Percentiles rank a stretch among this genome's conserved stretches.
phyloP scores from a whole-genome alignment of 2,113 vertebrate species.

The Capreolus pygargus region DNA sequence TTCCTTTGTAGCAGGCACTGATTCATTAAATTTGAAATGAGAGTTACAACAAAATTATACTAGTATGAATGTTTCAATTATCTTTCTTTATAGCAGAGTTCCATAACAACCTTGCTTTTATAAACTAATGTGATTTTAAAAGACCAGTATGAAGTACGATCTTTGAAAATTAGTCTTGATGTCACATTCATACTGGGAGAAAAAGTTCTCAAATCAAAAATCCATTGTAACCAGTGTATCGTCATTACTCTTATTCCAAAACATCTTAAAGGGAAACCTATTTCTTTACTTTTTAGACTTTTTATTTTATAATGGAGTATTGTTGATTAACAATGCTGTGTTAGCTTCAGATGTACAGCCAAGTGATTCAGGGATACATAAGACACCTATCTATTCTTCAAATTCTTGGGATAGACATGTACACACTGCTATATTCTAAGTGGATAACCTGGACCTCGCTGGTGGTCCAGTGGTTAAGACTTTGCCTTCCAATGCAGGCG shows the following conservation, averaged over 20 bases:
- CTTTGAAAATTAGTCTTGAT: not conserved
- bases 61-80: conserved; percentile 11
- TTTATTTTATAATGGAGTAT: not conserved
- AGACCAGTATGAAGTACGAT: not conserved
- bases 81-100: not conserved
- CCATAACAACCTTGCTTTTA: not conserved
- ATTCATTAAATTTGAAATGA: conserved; percentile 41
- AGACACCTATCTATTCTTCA: not conserved
- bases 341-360: not conserved
- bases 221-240: not conserved
- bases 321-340: not conserved
- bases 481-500: not conserved
- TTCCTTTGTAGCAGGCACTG: not conserved
- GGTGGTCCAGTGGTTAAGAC: not conserved
- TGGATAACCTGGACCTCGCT: not conserved
- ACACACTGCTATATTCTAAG: not conserved
- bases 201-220: not conserved
- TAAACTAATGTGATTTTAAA: not conserved
- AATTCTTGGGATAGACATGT: not conserved
- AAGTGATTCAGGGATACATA: not conserved
- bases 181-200: not conserved
- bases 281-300: not conserved
- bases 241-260: conserved; percentile 11
- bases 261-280: not conserved
- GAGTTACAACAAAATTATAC: conserved; percentile 37